Percentiles rank a stretch among this genome's conserved stretches.
Evolutionary conservation across 2,888 invertebrate genomes (phyloP).

Genomic region (Cheilosia variabilis): DNA sequence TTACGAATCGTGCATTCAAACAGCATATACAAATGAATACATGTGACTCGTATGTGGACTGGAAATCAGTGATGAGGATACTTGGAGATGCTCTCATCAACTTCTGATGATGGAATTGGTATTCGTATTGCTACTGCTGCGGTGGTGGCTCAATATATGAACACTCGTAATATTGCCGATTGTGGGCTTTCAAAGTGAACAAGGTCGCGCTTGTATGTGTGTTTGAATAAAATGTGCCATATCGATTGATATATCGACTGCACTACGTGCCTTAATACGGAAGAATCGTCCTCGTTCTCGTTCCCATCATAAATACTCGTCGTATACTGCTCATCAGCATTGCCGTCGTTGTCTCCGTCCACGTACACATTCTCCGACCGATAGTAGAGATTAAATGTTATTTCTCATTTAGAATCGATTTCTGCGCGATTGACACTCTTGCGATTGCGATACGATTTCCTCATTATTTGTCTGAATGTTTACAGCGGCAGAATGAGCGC

Average conservation of each 20-base stretch:
- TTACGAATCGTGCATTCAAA: slow-evolving; percentile 48
- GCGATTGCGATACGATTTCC: slow-evolving; percentile 61
- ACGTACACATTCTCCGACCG: slow-evolving; percentile 14
- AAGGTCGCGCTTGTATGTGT: slow-evolving; percentile 62
- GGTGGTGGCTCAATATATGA: slow-evolving; percentile 56
- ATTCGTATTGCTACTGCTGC: slow-evolving; percentile 22
- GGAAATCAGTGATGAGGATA: slow-evolving; percentile 56
- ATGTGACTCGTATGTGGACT: slow-evolving; percentile 38
- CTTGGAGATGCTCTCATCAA: slow-evolving; percentile 57
- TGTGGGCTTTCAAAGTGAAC: slow-evolving; percentile 47
- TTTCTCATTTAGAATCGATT: slow-evolving; percentile 73
- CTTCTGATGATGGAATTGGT: slow-evolving; percentile 45
- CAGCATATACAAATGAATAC: slow-evolving; percentile 63
- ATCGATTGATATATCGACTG: slow-evolving; percentile 55
- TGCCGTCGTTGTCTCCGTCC: slow-evolving; percentile 38
- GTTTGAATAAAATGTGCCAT: slow-evolving; percentile 70
- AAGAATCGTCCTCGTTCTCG: slow-evolving; percentile 65
- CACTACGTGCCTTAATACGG: slow-evolving; percentile 67
- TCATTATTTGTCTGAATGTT: slow-evolving; percentile 67
- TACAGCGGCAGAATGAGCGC: slow-evolving; percentile 52
- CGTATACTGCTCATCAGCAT: slow-evolving; percentile 22
- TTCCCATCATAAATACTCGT: slow-evolving; percentile 21
- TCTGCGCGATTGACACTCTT: slow-evolving; percentile 70
- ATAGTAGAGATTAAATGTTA: slow-evolving; percentile 66
- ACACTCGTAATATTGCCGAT: slow-evolving; percentile 35